These are phyloP conservation scores for Porites lutea DNA, from an alignment of 64 coral and sea anemone species.

Conservation along the genomic window DNA sequence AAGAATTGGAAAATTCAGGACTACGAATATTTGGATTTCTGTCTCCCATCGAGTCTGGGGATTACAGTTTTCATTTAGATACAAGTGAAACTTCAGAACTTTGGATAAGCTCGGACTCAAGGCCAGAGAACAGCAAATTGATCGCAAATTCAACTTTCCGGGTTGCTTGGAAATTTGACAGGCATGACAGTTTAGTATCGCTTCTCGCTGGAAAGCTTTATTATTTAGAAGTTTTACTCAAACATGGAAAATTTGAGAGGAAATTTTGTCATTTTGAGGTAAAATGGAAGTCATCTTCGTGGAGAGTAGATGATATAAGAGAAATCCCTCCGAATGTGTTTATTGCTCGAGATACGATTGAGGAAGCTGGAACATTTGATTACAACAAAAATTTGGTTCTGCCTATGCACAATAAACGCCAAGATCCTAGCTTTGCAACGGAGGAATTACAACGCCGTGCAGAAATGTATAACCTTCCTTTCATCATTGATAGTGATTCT, in stretches of 20 bases:
- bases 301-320: neutral
- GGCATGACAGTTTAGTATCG: neutral
- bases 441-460: neutral
- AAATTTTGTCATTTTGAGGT: neutral
- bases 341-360: neutral
- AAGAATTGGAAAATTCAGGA: neutral
- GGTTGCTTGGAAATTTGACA: neutral
- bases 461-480: conserved; percentile 42
- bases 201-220: neutral
- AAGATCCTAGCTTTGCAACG: neutral
- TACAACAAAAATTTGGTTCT: neutral
- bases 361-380: no score
- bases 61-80: conserved; percentile 4
- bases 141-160: conserved; percentile 2
- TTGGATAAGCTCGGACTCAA: conserved; percentile 59
- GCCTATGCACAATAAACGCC: conserved; percentile 41
- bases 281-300: conserved; percentile 10
- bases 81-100: conserved; percentile 67
- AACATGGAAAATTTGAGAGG: neutral
- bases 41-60: neutral
- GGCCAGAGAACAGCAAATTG: conserved; percentile 41
- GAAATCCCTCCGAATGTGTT: conserved; percentile 20
- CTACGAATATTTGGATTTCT: conserved; percentile 60
- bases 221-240: conserved; percentile 10
- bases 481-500: conserved; percentile 52